Evolutionary conservation across 1,140 invertebrate species (phyloP).

Genomic region (Zaprionus lachaisei): DNA sequence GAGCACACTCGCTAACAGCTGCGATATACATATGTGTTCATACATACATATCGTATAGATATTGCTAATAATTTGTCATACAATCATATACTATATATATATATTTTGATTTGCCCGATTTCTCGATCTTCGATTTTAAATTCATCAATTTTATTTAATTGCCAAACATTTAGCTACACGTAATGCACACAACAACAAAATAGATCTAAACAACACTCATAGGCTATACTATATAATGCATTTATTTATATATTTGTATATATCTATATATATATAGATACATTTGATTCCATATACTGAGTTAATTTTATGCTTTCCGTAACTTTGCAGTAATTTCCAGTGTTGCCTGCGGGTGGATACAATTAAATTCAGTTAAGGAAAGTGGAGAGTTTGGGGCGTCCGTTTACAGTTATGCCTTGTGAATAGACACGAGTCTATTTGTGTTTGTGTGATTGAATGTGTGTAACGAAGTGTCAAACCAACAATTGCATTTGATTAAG

Average conservation of each 20-base stretch:
- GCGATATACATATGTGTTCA: neutral
- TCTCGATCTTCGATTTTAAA: constrained; percentile 24
- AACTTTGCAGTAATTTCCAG: neutral
- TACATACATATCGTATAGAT: neutral
- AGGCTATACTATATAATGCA: constrained; percentile 8
- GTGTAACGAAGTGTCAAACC: constrained; percentile 23
- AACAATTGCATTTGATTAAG: constrained; percentile 31
- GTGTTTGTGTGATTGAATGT: constrained; percentile 1
- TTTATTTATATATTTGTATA: neutral
- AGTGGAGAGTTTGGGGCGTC: neutral
- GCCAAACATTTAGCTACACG: constrained; percentile 64
- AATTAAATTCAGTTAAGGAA: neutral
- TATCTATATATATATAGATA: neutral
- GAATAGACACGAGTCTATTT: neutral
- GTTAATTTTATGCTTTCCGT: neutral
- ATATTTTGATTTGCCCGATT: neutral
- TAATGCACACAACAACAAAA: constrained; percentile 49
- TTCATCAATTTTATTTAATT: constrained; percentile 39
- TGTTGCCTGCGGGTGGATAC: neutral
- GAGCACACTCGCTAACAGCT: neutral
- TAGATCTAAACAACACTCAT: constrained; percentile 26
- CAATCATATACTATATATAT: constrained; percentile 22
- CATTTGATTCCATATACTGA: neutral
- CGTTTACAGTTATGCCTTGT: neutral
- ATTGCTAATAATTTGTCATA: constrained; percentile 12